These are phyloP conservation scores for Zoanthus gigantus DNA, from an alignment of 92 coral and sea anemone genomes.

Conservation along the genomic window DNA sequence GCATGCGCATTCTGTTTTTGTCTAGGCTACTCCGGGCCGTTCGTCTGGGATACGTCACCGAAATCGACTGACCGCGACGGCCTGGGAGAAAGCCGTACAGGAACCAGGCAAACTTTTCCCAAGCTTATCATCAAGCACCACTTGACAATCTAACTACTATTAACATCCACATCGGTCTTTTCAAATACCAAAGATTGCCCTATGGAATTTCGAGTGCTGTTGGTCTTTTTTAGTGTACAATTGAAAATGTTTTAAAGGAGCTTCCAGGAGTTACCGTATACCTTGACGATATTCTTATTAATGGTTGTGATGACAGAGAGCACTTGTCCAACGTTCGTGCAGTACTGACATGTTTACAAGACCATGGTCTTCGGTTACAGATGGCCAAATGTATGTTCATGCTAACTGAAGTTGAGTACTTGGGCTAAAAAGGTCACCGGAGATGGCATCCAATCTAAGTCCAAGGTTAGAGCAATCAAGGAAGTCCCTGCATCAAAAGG, in stretches of 20 bases:
- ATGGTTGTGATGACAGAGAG: constrained; percentile 41
- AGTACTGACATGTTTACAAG: constrained; percentile 47
- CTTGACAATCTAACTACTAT: neutral
- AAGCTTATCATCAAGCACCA: neutral
- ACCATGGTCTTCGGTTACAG: constrained; percentile 38
- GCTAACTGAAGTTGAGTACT: constrained; percentile 47
- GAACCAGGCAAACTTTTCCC: too few species aligned
- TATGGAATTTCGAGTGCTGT: constrained; percentile 17
- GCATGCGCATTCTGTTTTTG: too few species aligned
- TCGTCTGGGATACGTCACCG: too few species aligned
- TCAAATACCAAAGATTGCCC: neutral
- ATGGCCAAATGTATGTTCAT: constrained; percentile 49
- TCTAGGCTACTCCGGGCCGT: too few species aligned
- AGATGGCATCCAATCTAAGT: constrained; percentile 40
- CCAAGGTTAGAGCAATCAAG: constrained; percentile 53
- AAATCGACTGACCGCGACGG: too few species aligned
- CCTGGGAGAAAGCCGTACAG: too few species aligned
- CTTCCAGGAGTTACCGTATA: constrained; percentile 36
- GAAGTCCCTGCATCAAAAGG: constrained; percentile 37
- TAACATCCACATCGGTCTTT: neutral
- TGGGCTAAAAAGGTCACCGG: constrained; percentile 10
- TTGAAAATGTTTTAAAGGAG: constrained; percentile 38
- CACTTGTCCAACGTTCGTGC: constrained; percentile 45
- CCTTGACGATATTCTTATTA: constrained; percentile 46
- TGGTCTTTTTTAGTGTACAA: constrained; percentile 42